A percentile compares a stretch with the other conserved stretches of the same genome.
These are phyloP conservation scores for Cantharis nigra DNA, from an alignment of 2,888 invertebrate species.

Conservation along the genomic window DNA sequence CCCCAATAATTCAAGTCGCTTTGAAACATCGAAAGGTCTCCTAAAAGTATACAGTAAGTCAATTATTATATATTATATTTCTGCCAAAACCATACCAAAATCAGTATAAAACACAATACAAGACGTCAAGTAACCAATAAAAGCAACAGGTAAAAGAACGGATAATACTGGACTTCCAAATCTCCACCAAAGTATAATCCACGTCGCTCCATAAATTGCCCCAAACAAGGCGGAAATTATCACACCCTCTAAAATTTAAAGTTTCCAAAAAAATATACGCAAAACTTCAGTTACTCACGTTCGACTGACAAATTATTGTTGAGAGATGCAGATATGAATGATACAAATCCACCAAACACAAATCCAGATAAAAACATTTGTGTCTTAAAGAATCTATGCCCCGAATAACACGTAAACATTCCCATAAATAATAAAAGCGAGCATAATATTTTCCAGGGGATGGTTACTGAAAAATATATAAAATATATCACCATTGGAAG, in stretches of 20 bases:
- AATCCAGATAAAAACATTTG: slow-evolving; percentile 67
- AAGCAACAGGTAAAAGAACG: slow-evolving; percentile 62
- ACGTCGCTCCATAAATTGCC: slow-evolving; percentile 62
- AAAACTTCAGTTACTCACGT: slow-evolving; percentile 6
- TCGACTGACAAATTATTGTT: slow-evolving; percentile 1
- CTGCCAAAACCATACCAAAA: slow-evolving; percentile 60
- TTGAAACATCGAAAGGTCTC: slow-evolving; percentile 55
- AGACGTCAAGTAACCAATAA: slow-evolving; percentile 66
- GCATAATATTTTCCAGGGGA: slow-evolving; percentile 59
- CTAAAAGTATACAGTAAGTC: slow-evolving; percentile 46
- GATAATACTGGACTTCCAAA: slow-evolving; percentile 66
- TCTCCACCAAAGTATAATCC: slow-evolving; percentile 67
- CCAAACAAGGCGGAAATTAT: slow-evolving; percentile 61
- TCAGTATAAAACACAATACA: slow-evolving; percentile 63
- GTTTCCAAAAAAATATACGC: background rate
- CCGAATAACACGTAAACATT: slow-evolving; percentile 64
- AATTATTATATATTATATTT: background rate
- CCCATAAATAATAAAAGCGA: slow-evolving; percentile 64
- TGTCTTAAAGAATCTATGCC: slow-evolving; percentile 67
- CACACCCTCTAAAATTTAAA: slow-evolving; percentile 56
- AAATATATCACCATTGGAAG: background rate
- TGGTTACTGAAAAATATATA: slow-evolving; percentile 52
- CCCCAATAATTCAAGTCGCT: slow-evolving; percentile 67
- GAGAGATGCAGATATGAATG: slow-evolving; percentile 58
- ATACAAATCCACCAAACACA: slow-evolving; percentile 61